Base-by-base conservation (phyloP, 2,888 invertebrate genomes). In the Eueremaeus valkanovi region DNA sequence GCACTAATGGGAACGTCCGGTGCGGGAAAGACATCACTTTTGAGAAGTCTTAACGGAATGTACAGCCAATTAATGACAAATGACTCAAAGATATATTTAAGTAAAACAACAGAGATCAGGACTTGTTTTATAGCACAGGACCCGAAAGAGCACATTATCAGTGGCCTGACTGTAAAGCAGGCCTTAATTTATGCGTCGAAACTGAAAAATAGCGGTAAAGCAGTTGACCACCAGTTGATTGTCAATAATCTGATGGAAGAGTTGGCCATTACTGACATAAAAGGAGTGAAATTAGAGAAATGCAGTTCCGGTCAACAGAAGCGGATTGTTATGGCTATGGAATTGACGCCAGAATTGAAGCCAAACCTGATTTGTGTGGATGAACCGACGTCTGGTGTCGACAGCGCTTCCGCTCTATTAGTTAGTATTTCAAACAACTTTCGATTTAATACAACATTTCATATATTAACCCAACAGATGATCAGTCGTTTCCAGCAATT, bases 1-100 rank as follows among this genome's bases (percentile, higher is more conserved):
- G 61, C 61, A 63, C 61, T 63, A 1, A 63, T 63, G 33, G 61
- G 61, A 3, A 31, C 61, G 61, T 63, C 61, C 31, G 61, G 61
- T 31, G 61, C 61, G 0, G 61, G 61, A 31, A 63, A 63, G 61
- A 63, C 61, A 63, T 63, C 61, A 9, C 33, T 63, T 6, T 63
- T 63, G 18, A 31, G 13, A 18, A 33, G 18, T 33, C 18, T 63
- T 6, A 63, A 63, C 33, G 61, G 61, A 31, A 16, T 33, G 33
- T 33, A 63, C 16, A 33, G 31, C 0, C 18, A 31, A 31, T n/a
- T 63, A 33, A 63, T 63, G 61, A 63, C 61, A 18, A 33, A 16
- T 1, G 33, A 63, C 3, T 63, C 61, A 3, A 31, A 33, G 18
- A 63, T 63, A 31, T 63, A 16, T 18, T 63, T 63, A n/a, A 63